Evolutionary conservation across 2,888 invertebrate genomes (phyloP).

Genomic region (Andrena flavipes): DNA sequence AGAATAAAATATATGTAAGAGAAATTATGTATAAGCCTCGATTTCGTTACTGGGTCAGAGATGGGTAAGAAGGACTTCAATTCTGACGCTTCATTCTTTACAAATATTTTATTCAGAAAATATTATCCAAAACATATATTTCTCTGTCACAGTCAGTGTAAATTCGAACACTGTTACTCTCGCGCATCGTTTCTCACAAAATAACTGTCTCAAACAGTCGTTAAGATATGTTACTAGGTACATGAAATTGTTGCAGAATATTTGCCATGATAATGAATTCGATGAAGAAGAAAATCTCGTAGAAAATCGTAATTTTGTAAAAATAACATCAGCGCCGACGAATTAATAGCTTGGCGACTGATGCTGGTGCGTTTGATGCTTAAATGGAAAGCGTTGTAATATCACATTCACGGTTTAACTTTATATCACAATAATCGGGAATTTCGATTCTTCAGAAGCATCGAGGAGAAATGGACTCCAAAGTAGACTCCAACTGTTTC

Average conservation of each 20-base stretch:
- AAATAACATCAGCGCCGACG: no score
- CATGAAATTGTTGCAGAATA: background rate
- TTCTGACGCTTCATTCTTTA: background rate
- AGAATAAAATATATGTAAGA: background rate
- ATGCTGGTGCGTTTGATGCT: background rate
- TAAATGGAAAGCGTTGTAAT: conserved; percentile 29
- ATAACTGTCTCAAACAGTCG: conserved; percentile 1
- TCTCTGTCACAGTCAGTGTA: conserved; percentile 10
- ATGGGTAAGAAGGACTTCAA: no score
- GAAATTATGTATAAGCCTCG: background rate
- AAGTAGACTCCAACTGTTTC: no score
- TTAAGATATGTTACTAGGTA: no score
- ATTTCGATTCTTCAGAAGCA: no score
- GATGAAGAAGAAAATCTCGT: background rate
- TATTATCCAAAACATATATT: conserved; percentile 30
- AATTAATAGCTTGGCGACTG: no score
- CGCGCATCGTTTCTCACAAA: background rate
- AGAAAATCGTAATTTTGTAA: background rate
- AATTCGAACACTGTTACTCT: conserved; percentile 5
- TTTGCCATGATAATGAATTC: background rate
- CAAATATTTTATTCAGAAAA: conserved; percentile 45
- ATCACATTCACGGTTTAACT: conserved; percentile 23
- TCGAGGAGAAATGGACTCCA: background rate
- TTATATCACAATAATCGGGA: no score
- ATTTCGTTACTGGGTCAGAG: background rate